Evolutionary conservation across 2,888 invertebrate species (phyloP).

Genomic region (Atrina japonica): DNA sequence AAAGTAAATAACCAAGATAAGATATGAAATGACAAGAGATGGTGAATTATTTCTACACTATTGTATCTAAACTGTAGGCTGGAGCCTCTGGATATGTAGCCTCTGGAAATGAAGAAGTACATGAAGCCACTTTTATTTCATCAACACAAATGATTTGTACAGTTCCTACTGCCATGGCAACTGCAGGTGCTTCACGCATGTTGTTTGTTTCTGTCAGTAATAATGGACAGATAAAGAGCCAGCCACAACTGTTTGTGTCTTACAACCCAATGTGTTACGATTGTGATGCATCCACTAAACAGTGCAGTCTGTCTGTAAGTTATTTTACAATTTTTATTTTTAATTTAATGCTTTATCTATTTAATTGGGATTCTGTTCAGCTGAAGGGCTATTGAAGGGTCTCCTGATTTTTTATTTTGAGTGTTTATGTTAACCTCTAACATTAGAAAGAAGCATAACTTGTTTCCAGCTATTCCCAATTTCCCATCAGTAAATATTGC

Average conservation of each 20-base stretch:
- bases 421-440: too few species aligned
- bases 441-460: too few species aligned
- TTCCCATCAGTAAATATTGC: too few species aligned
- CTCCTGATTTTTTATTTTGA: too few species aligned
- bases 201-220: slow-evolving; percentile 27
- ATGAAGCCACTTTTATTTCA: slow-evolving; percentile 15
- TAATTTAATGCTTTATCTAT: too few species aligned
- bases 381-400: too few species aligned
- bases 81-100: neutral
- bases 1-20: too few species aligned
- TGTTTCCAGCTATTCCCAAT: too few species aligned
- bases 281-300: slow-evolving; percentile 8
- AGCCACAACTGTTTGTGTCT: slow-evolving; percentile 8
- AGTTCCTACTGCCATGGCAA: slow-evolving; percentile 12
- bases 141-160: slow-evolving; percentile 18
- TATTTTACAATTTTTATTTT: neutral
- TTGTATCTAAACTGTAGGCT: too few species aligned
- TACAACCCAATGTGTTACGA: slow-evolving; percentile 30
- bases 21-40: too few species aligned
- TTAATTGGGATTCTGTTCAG: too few species aligned
- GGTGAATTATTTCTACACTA: too few species aligned
- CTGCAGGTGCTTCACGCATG: neutral
- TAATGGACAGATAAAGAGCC: slow-evolving; percentile 1
- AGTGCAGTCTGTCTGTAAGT: slow-evolving; percentile 13
- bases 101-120: neutral